Conservation (phyloP, 2,797 vertebrate genomes). For the Parambassis ranga region DNA sequence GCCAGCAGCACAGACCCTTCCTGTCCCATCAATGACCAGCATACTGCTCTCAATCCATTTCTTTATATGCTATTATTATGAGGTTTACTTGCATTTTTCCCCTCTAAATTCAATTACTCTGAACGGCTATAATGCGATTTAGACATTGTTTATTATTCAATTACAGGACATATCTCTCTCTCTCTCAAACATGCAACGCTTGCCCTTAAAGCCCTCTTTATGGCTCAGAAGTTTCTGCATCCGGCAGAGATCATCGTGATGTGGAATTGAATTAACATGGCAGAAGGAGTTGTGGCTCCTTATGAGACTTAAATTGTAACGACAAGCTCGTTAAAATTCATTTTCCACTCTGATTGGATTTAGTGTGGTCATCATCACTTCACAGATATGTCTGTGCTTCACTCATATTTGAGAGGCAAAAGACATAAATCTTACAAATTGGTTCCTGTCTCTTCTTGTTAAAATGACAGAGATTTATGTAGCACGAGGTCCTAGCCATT, state of each 20-base stretch:
- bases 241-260: slow-evolving; percentile 64
- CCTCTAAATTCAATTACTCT: slow-evolving; percentile 71
- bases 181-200: slow-evolving; percentile 66
- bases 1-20: slow-evolving; percentile 52
- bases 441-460: slow-evolving; percentile 78
- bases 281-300: slow-evolving; percentile 72
- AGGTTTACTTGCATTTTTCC: slow-evolving; percentile 68
- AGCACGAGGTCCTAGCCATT: slow-evolving; percentile 30
- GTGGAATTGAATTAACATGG: slow-evolving; percentile 79
- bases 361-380: slow-evolving; percentile 68
- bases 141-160: slow-evolving; percentile 80
- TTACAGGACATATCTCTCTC: slow-evolving; percentile 71
- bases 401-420: slow-evolving; percentile 78
- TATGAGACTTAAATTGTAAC: slow-evolving; percentile 76
- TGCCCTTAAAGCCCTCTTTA: slow-evolving; percentile 70
- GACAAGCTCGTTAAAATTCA: slow-evolving; percentile 81
- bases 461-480: slow-evolving; percentile 76
- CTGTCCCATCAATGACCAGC: slow-evolving; percentile 73
- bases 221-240: slow-evolving; percentile 70
- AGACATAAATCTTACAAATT: slow-evolving; percentile 80
- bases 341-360: slow-evolving; percentile 81
- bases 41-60: slow-evolving; percentile 78
- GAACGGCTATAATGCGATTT: slow-evolving; percentile 77
- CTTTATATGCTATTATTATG: slow-evolving; percentile 79
- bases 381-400: slow-evolving; percentile 73